Evolutionary conservation across 2,888 invertebrate genomes (phyloP), one percentile per base, ranked within the genome.

Genomic region (Peribatodes rhomboidaria): DNA sequence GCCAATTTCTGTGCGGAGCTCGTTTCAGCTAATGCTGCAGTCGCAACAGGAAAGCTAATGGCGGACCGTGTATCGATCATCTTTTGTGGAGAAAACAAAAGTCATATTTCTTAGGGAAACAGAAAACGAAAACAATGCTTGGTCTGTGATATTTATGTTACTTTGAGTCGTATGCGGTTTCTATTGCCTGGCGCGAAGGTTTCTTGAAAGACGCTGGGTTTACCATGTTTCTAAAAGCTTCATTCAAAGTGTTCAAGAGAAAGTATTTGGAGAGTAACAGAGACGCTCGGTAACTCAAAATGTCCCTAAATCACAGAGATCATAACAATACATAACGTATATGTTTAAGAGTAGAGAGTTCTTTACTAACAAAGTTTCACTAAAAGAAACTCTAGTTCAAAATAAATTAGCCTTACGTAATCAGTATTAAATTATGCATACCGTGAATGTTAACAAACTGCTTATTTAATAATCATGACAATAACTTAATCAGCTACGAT

Each of bases 31-130:
- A 61, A 62, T 44, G 49, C 53, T 8, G 41, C 44, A 54, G 59
- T 65, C 63, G 52, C 53, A 63, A 65, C 65, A 64, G 66, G 61
- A 69, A 66, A 66, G 58, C 61, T 70, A 63, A 65, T 71, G 65
- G 63, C 60, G 57, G 65, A 52, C 55, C 62, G 60, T 55, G 65
- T 67, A 67, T 71, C 71, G 64, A 67, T 67, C 68, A 65, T 71
- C 67, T 65, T 64, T 63, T 67, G 68, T 67, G 42, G 52, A 58
- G 70, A 59, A 67, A 63, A 70, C 68, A 68, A 69, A 65, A 67
- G 67, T 68, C 55, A 67, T 67, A 67, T 60, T 62, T 69, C 64
- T 67, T 64, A 69, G 69, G 64, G 56, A 59, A 61, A 50, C 58
- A 61, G 52, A 68, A 54, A 67, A 65, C 55, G 56, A 56, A 56